Conservation (phyloP, 2,888 invertebrate genomes). For the Thyatira batis region DNA sequence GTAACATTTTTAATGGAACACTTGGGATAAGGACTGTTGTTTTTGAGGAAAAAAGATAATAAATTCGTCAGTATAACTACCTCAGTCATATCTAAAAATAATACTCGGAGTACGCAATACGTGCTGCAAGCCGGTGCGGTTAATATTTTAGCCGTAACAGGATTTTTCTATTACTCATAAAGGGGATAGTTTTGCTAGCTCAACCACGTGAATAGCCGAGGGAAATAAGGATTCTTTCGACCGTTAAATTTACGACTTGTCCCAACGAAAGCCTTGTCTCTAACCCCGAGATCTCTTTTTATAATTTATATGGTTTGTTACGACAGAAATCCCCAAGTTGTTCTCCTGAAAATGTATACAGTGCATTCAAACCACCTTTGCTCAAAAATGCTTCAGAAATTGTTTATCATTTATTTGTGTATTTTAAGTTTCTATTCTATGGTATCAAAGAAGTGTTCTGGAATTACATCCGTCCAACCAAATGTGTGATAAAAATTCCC, state of each 20-base stretch:
- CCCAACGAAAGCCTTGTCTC: slow-evolving; percentile 73
- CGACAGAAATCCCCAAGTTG: slow-evolving; percentile 55
- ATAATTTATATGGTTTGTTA: slow-evolving; percentile 79
- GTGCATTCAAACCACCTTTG: neutral
- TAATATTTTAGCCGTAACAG: slow-evolving; percentile 41
- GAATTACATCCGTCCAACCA: slow-evolving; percentile 9
- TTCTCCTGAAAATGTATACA: slow-evolving; percentile 58
- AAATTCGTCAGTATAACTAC: neutral
- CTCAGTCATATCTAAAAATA: neutral
- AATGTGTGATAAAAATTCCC: slow-evolving; percentile 15
- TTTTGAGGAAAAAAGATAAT: neutral
- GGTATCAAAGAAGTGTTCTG: neutral
- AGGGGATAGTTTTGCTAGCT: slow-evolving; percentile 66
- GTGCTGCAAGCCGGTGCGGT: slow-evolving; percentile 9
- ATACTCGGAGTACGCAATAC: neutral
- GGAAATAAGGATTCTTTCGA: slow-evolving; percentile 77
- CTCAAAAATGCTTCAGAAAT: neutral
- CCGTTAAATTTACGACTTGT: slow-evolving; percentile 81
- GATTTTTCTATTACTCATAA: slow-evolving; percentile 66
- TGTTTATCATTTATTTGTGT: neutral
- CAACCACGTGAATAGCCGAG: slow-evolving; percentile 69
- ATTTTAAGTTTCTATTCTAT: neutral
- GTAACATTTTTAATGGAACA: slow-evolving; percentile 43
- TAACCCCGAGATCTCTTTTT: slow-evolving; percentile 68
- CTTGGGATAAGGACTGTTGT: slow-evolving; percentile 32